phyloP scores from a whole-genome alignment of 35 echinoderm and acorn worm species.

The Stichopus chloronotus region DNA sequence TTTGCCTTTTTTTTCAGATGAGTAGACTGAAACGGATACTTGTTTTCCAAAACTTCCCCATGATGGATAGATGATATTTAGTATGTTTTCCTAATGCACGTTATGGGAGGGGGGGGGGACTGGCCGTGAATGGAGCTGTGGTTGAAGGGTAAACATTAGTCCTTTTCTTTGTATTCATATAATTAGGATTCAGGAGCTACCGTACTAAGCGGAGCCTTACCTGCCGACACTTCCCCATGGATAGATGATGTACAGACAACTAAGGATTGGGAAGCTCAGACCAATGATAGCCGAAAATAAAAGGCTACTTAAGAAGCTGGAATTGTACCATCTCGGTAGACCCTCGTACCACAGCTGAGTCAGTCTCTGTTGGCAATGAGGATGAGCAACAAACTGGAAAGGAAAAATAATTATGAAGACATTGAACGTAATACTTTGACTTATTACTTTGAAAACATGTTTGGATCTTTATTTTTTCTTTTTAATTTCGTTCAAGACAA shows the following conservation, averaged over 20 bases:
- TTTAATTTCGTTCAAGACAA: neutral
- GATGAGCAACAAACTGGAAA: conserved; percentile 96
- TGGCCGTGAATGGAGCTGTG: too few relatives aligned
- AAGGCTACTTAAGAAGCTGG: conserved; percentile 69
- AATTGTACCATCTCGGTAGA: conserved; percentile 83
- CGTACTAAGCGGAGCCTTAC: neutral
- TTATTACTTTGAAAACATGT: neutral
- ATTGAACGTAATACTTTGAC: neutral
- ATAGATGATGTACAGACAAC: conserved; percentile 84
- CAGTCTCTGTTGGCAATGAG: conserved; percentile 92
- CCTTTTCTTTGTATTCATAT: too few relatives aligned
- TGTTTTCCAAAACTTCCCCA: too few relatives aligned
- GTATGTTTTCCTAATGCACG: too few relatives aligned
- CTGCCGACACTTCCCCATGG: conserved; percentile 74
- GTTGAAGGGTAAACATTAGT: too few relatives aligned
- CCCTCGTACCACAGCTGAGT: conserved; percentile 96
- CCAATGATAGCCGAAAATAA: conserved; percentile 72
- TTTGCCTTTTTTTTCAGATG: too few relatives aligned
- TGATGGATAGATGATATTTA: too few relatives aligned
- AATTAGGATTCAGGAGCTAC: too few relatives aligned
- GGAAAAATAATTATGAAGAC: neutral
- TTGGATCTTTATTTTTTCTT: neutral
- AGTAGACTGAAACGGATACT: too few relatives aligned
- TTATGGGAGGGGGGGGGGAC: too few relatives aligned
- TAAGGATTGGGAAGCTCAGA: conserved; percentile 79